Evolutionary conservation across 2,113 vertebrate genomes (phyloP).

Genomic region (Seriola quinqueradiata): DNA sequence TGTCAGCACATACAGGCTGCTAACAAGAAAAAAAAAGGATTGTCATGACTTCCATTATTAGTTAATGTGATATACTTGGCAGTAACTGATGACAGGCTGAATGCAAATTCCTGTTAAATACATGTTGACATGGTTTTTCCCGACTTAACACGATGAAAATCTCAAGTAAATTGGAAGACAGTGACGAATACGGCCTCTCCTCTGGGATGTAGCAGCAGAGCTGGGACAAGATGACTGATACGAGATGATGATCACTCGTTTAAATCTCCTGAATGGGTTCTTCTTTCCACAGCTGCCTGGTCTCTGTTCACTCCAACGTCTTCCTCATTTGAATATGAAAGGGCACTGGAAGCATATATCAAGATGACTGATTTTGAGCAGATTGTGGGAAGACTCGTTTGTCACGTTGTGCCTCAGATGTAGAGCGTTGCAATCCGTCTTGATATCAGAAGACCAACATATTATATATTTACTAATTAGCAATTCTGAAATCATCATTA

Average conservation of each 20-base stretch:
- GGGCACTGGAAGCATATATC: conserved; percentile 52
- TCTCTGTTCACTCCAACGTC: background rate
- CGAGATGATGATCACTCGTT: conserved; percentile 7
- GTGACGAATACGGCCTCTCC: background rate
- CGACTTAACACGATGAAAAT: background rate
- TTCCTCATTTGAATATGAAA: conserved; percentile 70
- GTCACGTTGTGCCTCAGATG: conserved; percentile 36
- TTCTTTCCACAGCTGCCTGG: conserved; percentile 26
- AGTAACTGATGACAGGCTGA: background rate
- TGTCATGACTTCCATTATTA: background rate
- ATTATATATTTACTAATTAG: conserved; percentile 56
- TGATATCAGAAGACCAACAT: conserved; percentile 28
- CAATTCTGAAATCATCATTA: conserved; percentile 22
- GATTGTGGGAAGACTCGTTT: conserved; percentile 46
- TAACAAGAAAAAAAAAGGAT: background rate
- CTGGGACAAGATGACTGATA: conserved; percentile 17
- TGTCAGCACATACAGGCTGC: background rate
- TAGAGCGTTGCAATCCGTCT: conserved; percentile 20
- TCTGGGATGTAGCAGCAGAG: background rate
- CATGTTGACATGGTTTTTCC: background rate
- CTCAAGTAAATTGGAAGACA: background rate
- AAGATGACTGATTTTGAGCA: conserved; percentile 60
- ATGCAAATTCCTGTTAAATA: background rate
- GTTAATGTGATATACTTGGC: background rate
- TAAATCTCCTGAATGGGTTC: conserved; percentile 18